Evolutionary conservation across 2,888 invertebrate genomes (phyloP).

Genomic region (Rutpela maculata): DNA sequence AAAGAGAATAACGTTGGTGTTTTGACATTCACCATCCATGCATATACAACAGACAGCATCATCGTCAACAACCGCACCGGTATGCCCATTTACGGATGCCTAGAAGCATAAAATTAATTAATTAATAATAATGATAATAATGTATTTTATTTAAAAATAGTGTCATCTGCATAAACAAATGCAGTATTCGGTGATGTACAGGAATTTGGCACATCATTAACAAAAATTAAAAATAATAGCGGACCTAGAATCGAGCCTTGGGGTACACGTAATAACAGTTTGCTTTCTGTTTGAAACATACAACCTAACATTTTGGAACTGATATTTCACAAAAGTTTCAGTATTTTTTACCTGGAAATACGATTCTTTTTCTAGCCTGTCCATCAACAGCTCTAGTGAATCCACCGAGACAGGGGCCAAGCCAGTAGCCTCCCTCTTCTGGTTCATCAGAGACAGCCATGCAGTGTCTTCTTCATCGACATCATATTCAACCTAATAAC

Average conservation of each 20-base stretch:
- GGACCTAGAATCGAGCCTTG: too few species aligned
- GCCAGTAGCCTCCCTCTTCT: constrained; percentile 83
- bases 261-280: too few species aligned
- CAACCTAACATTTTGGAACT: too few species aligned
- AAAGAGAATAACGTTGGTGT: constrained; percentile 98
- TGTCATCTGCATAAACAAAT: too few species aligned
- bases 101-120: constrained; percentile 50
- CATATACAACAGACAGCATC: constrained; percentile 99
- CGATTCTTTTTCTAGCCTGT: constrained; percentile 97
- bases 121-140: too few species aligned
- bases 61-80: constrained; percentile 91
- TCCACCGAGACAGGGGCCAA: constrained; percentile 89
- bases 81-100: constrained; percentile 82
- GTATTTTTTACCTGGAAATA: constrained; percentile 85
- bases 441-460: constrained; percentile 94
- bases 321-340: too few species aligned
- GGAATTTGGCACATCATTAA: too few species aligned
- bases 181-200: too few species aligned
- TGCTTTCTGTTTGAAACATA: too few species aligned
- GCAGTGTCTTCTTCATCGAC: constrained; percentile 98
- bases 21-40: constrained; percentile 98
- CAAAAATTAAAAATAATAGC: too few species aligned
- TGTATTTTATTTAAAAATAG: too few species aligned
- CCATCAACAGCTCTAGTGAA: constrained; percentile 96
- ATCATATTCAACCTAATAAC: constrained; percentile 88